phyloP scores from a whole-genome alignment of 2,888 invertebrate genomes.

The Tubulanus polymorphus region DNA sequence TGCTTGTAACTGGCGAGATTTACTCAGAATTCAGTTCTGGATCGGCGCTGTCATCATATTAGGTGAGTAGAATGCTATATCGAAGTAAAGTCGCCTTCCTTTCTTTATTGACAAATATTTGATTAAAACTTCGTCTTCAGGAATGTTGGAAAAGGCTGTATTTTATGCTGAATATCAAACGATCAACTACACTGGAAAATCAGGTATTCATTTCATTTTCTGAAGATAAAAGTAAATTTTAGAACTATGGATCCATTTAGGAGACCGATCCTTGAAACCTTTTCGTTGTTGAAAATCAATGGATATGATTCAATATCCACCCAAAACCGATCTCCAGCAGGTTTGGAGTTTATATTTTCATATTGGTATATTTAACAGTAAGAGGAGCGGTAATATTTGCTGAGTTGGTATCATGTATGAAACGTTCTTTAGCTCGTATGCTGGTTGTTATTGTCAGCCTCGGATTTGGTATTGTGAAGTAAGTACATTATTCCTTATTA shows the following conservation, averaged over 20 bases:
- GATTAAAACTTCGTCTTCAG: conserved; percentile 31
- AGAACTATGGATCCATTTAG: too few species aligned
- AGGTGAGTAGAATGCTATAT: conserved; percentile 55
- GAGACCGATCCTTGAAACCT: too few species aligned
- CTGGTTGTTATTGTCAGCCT: conserved; percentile 89
- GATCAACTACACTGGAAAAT: conserved; percentile 64
- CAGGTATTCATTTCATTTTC: conserved; percentile 40
- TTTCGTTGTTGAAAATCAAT: too few species aligned
- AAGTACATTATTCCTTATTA: too few species aligned
- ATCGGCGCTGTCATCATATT: conserved; percentile 86
- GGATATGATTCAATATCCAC: too few species aligned
- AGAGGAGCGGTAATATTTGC: conserved; percentile 76
- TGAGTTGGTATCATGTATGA: conserved; percentile 86
- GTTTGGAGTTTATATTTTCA: too few species aligned
- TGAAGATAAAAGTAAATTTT: too few species aligned
- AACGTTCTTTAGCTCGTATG: conserved; percentile 86
- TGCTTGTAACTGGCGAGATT: conserved; percentile 83
- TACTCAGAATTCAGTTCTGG: conserved; percentile 92
- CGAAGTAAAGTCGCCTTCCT: background rate
- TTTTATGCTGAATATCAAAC: conserved; percentile 85
- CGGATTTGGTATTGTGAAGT: conserved; percentile 95
- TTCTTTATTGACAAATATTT: conserved; percentile 6
- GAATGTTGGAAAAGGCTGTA: conserved; percentile 67
- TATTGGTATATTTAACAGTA: too few species aligned
- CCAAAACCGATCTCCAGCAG: too few species aligned